phyloP scores from a whole-genome alignment of 2,888 invertebrate genomes.

The Arctia plantaginis region DNA sequence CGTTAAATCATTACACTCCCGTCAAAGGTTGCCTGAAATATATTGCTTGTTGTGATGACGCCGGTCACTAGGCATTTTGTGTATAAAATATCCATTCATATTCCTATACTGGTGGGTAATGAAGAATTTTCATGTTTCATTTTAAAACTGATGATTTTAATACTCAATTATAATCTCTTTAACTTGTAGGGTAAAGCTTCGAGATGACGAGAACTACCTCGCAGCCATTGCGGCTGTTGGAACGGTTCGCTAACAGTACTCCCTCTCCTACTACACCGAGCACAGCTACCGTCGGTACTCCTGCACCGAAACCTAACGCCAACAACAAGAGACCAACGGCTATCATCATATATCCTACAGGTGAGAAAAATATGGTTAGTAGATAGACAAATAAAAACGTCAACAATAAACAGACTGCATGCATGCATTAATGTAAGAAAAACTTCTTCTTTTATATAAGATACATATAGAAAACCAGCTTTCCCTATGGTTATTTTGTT shows the following conservation, averaged over 20 bases:
- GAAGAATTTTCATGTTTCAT: background rate
- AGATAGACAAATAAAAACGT: too few species aligned
- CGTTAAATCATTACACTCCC: background rate
- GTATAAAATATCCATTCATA: too few species aligned
- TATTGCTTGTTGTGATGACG: background rate
- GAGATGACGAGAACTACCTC: conserved; percentile 71
- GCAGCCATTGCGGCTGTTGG: conserved; percentile 64
- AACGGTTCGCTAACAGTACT: conserved; percentile 65
- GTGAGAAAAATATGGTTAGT: conserved; percentile 8
- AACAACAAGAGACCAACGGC: conserved; percentile 89
- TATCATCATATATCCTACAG: conserved; percentile 84
- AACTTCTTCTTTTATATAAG: background rate
- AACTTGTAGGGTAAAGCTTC: conserved; percentile 17
- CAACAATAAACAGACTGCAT: background rate
- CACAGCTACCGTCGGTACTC: conserved; percentile 59
- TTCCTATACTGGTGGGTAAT: too few species aligned
- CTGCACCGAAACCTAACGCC: conserved; percentile 68
- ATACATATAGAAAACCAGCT: background rate
- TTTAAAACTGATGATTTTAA: background rate
- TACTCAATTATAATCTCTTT: conserved; percentile 6
- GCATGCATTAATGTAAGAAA: background rate
- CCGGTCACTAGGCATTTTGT: too few species aligned
- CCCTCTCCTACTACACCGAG: conserved; percentile 59
- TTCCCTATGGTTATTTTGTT: background rate
- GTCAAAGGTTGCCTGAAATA: background rate